phyloP scores from a whole-genome alignment of 2,888 invertebrate genomes.

The Drosophila mercatorum region DNA sequence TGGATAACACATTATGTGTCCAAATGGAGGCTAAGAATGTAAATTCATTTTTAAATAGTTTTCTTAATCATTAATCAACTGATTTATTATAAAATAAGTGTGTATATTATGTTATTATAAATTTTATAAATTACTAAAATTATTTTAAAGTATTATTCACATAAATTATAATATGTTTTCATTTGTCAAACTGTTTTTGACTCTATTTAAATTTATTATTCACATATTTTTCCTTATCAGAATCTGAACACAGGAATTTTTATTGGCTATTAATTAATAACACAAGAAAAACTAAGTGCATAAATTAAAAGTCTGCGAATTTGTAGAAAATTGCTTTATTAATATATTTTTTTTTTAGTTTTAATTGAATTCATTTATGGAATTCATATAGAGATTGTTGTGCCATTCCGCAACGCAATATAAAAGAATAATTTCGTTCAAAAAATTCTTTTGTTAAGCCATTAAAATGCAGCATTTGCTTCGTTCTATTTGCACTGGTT shows the following conservation, averaged over 20 bases:
- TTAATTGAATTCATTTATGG: too few species aligned
- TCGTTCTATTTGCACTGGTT: constrained; percentile 27
- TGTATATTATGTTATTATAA: too few species aligned
- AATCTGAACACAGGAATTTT: not conserved
- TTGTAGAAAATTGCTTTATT: constrained; percentile 3
- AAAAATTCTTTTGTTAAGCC: constrained; percentile 12
- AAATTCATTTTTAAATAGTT: not conserved
- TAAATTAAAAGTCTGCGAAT: constrained; percentile 1
- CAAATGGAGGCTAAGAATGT: not conserved
- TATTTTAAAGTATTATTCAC: not conserved
- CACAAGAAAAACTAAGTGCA: not conserved
- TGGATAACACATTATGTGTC: too few species aligned
- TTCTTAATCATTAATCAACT: not conserved
- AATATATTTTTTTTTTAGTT: not conserved
- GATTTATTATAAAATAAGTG: not conserved
- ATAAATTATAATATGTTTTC: not conserved
- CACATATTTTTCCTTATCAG: too few species aligned
- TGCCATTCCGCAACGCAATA: not conserved
- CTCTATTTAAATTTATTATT: too few species aligned
- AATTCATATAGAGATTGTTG: not conserved
- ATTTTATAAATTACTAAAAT: too few species aligned
- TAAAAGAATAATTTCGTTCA: not conserved
- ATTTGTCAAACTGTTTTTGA: not conserved
- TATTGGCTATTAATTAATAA: not conserved
- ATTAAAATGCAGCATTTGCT: constrained; percentile 14